Percentiles rank a stretch among this genome's conserved stretches.
phyloP scores from a whole-genome alignment of 1,140 invertebrate genomes.

The Polypedilum vanderplanki region DNA sequence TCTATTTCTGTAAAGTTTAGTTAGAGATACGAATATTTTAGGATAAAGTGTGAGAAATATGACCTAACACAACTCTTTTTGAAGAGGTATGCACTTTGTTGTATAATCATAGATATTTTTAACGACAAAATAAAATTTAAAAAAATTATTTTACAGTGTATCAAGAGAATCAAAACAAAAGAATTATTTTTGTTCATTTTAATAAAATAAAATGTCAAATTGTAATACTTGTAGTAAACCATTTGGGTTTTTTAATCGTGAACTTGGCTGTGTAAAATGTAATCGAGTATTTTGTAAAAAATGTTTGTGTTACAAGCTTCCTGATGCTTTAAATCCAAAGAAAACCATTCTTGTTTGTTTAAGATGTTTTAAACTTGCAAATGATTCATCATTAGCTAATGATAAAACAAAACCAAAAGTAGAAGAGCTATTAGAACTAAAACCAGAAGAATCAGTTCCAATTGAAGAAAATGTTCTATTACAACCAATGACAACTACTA shows the following conservation, averaged over 20 bases:
- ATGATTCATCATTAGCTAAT: neutral
- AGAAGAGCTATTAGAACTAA: conserved; percentile 47
- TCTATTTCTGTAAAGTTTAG: no score
- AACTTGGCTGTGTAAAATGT: conserved; percentile 57
- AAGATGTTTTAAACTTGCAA: conserved; percentile 38
- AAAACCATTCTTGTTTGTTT: conserved; percentile 40
- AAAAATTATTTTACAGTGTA: no score
- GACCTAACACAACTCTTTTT: no score
- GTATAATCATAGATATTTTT: no score
- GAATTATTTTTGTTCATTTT: neutral
- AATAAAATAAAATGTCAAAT: conserved; percentile 26
- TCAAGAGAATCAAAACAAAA: no score
- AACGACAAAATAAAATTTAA: no score
- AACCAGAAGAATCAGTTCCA: conserved; percentile 43
- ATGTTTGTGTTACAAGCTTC: conserved; percentile 51
- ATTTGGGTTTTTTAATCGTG: conserved; percentile 30
- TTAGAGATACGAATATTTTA: no score
- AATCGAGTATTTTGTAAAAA: conserved; percentile 57
- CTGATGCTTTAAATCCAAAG: conserved; percentile 39
- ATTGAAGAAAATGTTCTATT: conserved; percentile 26
- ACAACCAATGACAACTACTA: conserved; percentile 43
- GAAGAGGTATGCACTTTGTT: no score
- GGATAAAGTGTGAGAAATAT: no score
- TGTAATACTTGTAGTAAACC: conserved; percentile 24
- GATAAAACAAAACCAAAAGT: conserved; percentile 45